phyloP scores from a whole-genome alignment of 92 coral and sea anemone genomes.

The Siderastrea siderea region DNA sequence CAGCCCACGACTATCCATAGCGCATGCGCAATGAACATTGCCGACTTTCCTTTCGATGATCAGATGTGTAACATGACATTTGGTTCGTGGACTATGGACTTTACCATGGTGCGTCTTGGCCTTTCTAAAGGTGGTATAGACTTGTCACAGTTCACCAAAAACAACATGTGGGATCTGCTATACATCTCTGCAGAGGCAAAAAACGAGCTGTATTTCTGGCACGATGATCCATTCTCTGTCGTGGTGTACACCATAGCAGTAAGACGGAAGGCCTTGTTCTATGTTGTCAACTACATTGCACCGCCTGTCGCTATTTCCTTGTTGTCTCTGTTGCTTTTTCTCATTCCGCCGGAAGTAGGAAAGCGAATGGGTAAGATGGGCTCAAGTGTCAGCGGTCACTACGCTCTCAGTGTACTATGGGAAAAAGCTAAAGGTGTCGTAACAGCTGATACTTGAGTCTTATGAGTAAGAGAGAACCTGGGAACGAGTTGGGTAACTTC shows the following conservation, averaged over 20 bases:
- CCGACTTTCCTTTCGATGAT: constrained; percentile 88
- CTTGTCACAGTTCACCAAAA: constrained; percentile 50
- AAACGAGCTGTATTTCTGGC: constrained; percentile 18
- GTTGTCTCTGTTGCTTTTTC: constrained; percentile 85
- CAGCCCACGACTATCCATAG: constrained; percentile 78
- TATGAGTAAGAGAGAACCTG: too few species aligned
- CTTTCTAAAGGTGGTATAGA: constrained; percentile 62
- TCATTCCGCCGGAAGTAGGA: constrained; percentile 97
- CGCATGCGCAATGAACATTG: constrained; percentile 80
- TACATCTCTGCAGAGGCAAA: constrained; percentile 43
- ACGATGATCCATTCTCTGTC: constrained; percentile 33
- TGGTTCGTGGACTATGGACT: constrained; percentile 89
- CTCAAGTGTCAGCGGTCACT: too few species aligned
- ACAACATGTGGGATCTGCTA: constrained; percentile 88
- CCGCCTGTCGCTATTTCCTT: constrained; percentile 84
- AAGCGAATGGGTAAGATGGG: constrained; percentile 93
- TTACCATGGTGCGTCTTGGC: constrained; percentile 45
- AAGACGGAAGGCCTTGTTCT: constrained; percentile 86
- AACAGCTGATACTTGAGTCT: too few species aligned
- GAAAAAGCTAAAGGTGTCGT: too few species aligned
- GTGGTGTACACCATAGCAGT: constrained; percentile 62
- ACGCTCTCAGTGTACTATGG: too few species aligned
- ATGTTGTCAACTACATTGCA: constrained; percentile 78
- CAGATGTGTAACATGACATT: constrained; percentile 77
- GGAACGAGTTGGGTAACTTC: too few species aligned